Percentiles rank a stretch among this genome's conserved stretches.
Evolutionary conservation across 1,140 invertebrate genomes (phyloP).

Genomic region (Papilio helenus): DNA sequence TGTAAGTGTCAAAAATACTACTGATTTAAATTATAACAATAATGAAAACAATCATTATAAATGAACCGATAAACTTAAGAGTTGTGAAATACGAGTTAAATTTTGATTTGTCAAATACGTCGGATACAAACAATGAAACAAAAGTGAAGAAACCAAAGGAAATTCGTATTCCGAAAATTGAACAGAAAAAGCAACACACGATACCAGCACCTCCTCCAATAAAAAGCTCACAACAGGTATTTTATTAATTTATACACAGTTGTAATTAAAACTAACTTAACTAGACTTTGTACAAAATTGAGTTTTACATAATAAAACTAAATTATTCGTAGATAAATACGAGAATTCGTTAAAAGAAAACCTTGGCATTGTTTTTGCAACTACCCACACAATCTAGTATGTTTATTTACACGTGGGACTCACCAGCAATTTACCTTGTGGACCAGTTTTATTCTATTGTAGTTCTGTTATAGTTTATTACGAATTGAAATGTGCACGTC

Average conservation of each 20-base stretch:
- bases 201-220: constrained; percentile 63
- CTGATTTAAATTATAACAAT: constrained; percentile 39
- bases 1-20: constrained; percentile 36
- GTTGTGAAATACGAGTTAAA: constrained; percentile 72
- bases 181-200: constrained; percentile 49
- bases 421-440: constrained; percentile 1
- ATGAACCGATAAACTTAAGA: constrained; percentile 73
- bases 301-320: no score
- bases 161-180: constrained; percentile 58
- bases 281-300: not conserved
- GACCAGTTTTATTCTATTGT: constrained; percentile 8
- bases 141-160: constrained; percentile 55
- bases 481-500: not conserved
- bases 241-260: not conserved
- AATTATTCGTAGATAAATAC: not conserved
- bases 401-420: not conserved
- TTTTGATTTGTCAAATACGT: constrained; percentile 54
- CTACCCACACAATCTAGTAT: not conserved
- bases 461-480: not conserved
- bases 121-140: constrained; percentile 42
- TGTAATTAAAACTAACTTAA: not conserved
- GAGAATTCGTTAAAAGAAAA: constrained; percentile 3
- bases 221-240: constrained; percentile 58
- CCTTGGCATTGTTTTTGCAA: constrained; percentile 9
- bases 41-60: constrained; percentile 75